Conservation (phyloP, 2,888 invertebrate species). For the Cryptus armator region DNA sequence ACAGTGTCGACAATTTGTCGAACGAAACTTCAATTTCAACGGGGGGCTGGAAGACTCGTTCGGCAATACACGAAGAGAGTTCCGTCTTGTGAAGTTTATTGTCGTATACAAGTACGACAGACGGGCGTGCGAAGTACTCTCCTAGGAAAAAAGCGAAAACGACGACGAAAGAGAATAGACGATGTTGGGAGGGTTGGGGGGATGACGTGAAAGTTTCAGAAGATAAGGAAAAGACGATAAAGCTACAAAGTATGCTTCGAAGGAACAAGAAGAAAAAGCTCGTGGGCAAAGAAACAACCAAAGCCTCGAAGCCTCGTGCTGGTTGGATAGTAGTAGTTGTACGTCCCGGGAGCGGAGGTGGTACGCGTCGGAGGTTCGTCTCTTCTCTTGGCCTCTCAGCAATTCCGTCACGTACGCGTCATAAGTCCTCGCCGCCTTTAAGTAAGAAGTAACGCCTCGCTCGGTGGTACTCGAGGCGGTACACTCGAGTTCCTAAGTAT, state of each 20-base stretch:
- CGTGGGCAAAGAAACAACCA: conserved; percentile 45
- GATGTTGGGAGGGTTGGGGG: neutral
- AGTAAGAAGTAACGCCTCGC: conserved; percentile 78
- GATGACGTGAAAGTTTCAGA: conserved; percentile 47
- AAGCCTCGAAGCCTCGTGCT: conserved; percentile 2
- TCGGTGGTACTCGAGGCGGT: conserved; percentile 76
- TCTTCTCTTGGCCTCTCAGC: conserved; percentile 73
- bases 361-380: conserved; percentile 21
- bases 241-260: conserved; percentile 49
- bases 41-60: conserved; percentile 59
- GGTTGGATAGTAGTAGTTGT: conserved; percentile 44
- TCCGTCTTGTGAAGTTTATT: conserved; percentile 55
- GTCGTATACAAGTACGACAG: conserved; percentile 51
- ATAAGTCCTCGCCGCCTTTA: conserved; percentile 81
- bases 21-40: conserved; percentile 69
- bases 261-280: conserved; percentile 40
- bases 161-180: conserved; percentile 36
- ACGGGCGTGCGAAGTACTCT: conserved; percentile 55
- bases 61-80: conserved; percentile 11
- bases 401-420: conserved; percentile 83
- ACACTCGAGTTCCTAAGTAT: conserved; percentile 74
- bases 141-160: conserved; percentile 29
- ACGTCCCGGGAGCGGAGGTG: conserved; percentile 47
- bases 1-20: conserved; percentile 70
- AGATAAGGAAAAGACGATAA: conserved; percentile 40